Evolutionary conservation across 2,797 vertebrate genomes (phyloP).

Genomic region (Stomatorhinus walkeri): DNA sequence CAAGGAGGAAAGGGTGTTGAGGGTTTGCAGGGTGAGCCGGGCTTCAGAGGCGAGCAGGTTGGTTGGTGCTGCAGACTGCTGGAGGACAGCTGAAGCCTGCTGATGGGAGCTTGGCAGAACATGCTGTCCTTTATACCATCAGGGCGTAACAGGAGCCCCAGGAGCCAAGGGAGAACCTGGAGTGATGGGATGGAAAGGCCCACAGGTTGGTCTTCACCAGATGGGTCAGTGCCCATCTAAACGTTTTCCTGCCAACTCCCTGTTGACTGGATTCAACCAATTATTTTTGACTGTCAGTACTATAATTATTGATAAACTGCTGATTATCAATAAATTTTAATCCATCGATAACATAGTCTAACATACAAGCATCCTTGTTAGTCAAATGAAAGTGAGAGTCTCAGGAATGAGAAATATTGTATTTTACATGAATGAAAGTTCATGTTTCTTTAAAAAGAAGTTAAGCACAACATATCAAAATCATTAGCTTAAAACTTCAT

Average conservation of each 20-base stretch:
- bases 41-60: background rate
- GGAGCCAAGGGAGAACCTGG: slow-evolving; percentile 13
- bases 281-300: background rate
- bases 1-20: background rate
- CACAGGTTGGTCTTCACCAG: slow-evolving; percentile 18
- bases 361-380: background rate
- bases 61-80: background rate
- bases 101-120: background rate
- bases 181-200: slow-evolving; percentile 17
- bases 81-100: background rate
- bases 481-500: background rate
- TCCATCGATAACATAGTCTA: background rate
- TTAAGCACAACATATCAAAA: background rate
- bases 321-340: background rate
- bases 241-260: background rate
- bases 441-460: background rate
- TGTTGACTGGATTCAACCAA: background rate
- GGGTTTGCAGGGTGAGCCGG: background rate
- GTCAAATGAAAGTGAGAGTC: background rate
- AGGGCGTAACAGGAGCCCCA: background rate
- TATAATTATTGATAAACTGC: background rate
- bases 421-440: background rate
- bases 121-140: background rate
- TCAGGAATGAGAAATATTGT: background rate
- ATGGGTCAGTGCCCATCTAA: background rate